A percentile compares a stretch with the other conserved stretches of the same genome.
Conservation (phyloP, 2,113 vertebrate species). For the Oceanodroma tethys region DNA sequence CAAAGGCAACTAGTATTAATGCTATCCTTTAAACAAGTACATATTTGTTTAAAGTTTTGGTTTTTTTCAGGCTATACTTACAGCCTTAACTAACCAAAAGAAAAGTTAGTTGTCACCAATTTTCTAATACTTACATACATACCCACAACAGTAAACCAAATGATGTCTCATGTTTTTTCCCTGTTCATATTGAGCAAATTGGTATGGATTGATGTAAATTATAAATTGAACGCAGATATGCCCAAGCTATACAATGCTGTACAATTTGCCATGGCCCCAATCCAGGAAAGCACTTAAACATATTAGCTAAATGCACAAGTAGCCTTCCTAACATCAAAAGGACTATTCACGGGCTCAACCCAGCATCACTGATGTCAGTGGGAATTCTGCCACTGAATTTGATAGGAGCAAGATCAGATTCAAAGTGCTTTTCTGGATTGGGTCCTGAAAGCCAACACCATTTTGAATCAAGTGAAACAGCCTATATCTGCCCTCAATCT, state of each 20-base stretch:
- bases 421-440: background rate
- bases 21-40: background rate
- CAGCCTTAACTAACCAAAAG: background rate
- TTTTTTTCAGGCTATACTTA: background rate
- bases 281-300: constrained; percentile 30
- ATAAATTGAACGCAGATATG: background rate
- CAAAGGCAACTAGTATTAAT: background rate
- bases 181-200: background rate
- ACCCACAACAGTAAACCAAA: background rate
- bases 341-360: background rate
- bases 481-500: background rate
- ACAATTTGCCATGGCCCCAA: background rate
- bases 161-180: background rate
- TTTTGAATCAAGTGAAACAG: background rate
- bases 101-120: background rate
- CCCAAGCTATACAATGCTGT: background rate
- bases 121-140: background rate
- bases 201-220: background rate
- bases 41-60: background rate
- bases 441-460: background rate
- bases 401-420: background rate
- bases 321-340: constrained; percentile 9
- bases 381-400: constrained; percentile 21
- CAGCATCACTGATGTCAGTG: background rate
- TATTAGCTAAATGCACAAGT: constrained; percentile 1